Evolutionary conservation across 2,888 invertebrate genomes (phyloP).

Genomic region (Drosophila engyochracea): DNA sequence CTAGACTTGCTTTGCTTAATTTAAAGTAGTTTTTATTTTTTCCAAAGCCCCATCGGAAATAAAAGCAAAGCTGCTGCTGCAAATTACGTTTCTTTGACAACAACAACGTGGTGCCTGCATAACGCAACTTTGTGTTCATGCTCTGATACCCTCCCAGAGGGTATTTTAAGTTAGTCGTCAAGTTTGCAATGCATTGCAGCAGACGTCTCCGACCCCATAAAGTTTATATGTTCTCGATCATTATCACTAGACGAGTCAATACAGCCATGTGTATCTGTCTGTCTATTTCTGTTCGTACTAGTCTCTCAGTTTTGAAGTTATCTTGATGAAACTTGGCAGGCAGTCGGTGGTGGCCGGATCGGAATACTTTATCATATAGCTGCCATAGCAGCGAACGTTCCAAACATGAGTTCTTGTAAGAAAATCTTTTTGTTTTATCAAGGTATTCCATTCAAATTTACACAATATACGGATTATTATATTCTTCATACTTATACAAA

Average conservation of each 20-base stretch:
- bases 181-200: background rate
- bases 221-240: background rate
- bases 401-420: background rate
- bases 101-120: constrained; percentile 41
- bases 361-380: background rate
- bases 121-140: constrained; percentile 23
- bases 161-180: background rate
- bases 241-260: background rate
- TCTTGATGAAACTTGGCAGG: background rate
- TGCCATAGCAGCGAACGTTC: background rate
- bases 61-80: constrained; percentile 18
- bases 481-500: background rate
- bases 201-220: background rate
- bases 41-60: constrained; percentile 9
- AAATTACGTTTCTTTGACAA: constrained; percentile 28
- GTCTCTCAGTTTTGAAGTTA: background rate
- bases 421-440: background rate
- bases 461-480: no score
- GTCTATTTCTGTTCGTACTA: background rate
- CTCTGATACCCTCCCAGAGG: background rate
- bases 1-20: background rate
- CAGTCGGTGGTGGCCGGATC: background rate
- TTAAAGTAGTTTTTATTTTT: background rate
- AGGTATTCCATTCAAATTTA: background rate
- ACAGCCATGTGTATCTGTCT: background rate